A percentile compares a stretch with the other conserved stretches of the same genome.
These are phyloP conservation scores for Phragmatobia fuliginosa DNA, from an alignment of 2,888 invertebrate genomes.

Conservation along the genomic window DNA sequence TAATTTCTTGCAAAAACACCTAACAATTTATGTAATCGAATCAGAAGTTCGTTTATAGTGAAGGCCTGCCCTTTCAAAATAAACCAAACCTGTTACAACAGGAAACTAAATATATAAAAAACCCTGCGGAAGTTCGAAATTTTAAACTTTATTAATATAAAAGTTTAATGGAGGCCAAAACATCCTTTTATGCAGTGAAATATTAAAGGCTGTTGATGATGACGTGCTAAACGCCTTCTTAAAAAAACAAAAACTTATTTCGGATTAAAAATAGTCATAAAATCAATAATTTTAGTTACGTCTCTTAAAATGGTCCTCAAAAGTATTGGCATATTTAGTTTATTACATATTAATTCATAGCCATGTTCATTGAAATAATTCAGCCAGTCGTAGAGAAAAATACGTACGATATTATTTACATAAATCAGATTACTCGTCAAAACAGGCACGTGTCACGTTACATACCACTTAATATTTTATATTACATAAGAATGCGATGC, in stretches of 20 bases:
- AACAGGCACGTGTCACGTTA: neutral
- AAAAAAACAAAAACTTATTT: no score
- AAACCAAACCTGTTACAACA: neutral
- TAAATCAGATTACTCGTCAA: neutral
- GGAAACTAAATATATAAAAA: neutral
- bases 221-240: no score
- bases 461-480: constrained; percentile 16
- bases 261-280: no score
- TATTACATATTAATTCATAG: no score
- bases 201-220: no score
- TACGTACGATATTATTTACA: no score
- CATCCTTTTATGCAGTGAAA: no score
- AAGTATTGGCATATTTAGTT: neutral
- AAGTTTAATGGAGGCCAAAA: no score
- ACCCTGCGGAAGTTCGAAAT: neutral
- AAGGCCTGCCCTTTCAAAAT: neutral
- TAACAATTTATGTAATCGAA: neutral
- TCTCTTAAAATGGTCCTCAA: neutral
- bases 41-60: neutral
- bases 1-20: neutral
- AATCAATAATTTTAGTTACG: neutral
- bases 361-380: no score
- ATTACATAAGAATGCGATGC: constrained; percentile 24
- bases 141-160: neutral
- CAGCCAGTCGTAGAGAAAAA: no score